Evolutionary conservation across 2,797 vertebrate species (phyloP).

Genomic region (Euthynnus affinis): DNA sequence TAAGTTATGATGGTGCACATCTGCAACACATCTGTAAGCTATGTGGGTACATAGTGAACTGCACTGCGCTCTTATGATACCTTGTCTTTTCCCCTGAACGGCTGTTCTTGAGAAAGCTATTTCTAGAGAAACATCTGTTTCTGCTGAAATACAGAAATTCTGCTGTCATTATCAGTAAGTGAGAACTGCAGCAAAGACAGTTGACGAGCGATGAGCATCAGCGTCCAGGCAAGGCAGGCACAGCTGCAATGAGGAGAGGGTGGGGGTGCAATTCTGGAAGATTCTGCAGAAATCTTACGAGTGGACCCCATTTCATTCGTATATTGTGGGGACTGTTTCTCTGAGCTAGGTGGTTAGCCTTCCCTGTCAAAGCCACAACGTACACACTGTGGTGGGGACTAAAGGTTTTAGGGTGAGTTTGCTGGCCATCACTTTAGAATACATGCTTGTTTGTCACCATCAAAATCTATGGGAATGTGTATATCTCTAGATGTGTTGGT

Average conservation of each 20-base stretch:
- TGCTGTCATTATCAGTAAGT: not conserved
- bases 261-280: slow-evolving; percentile 82
- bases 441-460: slow-evolving; percentile 27
- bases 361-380: slow-evolving; percentile 61
- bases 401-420: slow-evolving; percentile 77
- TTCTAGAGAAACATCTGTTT: not conserved
- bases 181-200: slow-evolving; percentile 51
- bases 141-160: not conserved
- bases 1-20: not conserved
- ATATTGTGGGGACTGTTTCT: slow-evolving; percentile 69
- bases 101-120: not conserved
- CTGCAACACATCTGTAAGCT: slow-evolving; percentile 10
- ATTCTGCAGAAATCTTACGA: slow-evolving; percentile 80
- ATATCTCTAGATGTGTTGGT: slow-evolving; percentile 24
- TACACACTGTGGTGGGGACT: slow-evolving; percentile 59
- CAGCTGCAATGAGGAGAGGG: slow-evolving; percentile 68
- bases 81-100: not conserved
- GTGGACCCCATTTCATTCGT: slow-evolving; percentile 76
- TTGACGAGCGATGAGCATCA: slow-evolving; percentile 54
- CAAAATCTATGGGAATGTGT: slow-evolving; percentile 13
- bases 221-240: slow-evolving; percentile 36
- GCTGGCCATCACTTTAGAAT: slow-evolving; percentile 27
- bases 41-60: not conserved
- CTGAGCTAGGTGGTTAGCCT: slow-evolving; percentile 64
- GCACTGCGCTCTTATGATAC: not conserved